Conservation (phyloP, 2,888 invertebrate genomes). For the Bursaphelenchus okinawaensis region DNA sequence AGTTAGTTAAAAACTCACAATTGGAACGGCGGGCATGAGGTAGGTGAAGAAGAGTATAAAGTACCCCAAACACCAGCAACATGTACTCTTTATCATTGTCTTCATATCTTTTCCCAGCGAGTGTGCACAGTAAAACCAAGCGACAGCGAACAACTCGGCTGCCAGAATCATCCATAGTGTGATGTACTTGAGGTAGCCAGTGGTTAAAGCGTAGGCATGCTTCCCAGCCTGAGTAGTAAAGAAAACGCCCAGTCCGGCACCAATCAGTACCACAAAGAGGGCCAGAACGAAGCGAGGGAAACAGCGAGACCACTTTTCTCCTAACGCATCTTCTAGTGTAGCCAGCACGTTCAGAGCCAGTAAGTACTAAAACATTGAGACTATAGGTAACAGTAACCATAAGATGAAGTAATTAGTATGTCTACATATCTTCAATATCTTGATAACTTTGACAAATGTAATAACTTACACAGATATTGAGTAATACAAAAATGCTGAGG, state of each 20-base stretch:
- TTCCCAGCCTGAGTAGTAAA: constrained; percentile 54
- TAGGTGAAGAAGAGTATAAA: constrained; percentile 50
- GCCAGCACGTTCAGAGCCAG: constrained; percentile 50
- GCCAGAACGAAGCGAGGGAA: constrained; percentile 53
- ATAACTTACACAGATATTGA: constrained; percentile 48
- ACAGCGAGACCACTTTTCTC: constrained; percentile 50
- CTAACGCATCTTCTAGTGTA: constrained; percentile 53
- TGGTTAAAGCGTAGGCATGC: constrained; percentile 49
- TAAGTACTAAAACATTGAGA: constrained; percentile 43
- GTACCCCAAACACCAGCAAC: constrained; percentile 55
- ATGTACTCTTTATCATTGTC: constrained; percentile 41
- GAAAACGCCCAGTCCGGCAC: constrained; percentile 40
- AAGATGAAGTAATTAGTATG: too few species aligned
- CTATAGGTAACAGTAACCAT: constrained; percentile 4
- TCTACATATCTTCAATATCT: too few species aligned
- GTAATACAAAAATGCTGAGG: constrained; percentile 37
- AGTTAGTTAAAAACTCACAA: too few species aligned
- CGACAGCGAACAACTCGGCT: constrained; percentile 50
- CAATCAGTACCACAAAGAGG: constrained; percentile 40
- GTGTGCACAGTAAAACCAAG: constrained; percentile 57
- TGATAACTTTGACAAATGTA: constrained; percentile 2
- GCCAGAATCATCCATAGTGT: constrained; percentile 52
- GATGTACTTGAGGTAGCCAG: constrained; percentile 49
- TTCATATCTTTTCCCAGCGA: constrained; percentile 53
- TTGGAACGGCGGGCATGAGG: constrained; percentile 51